Evolutionary conservation across 2,888 invertebrate species (phyloP).

Genomic region (Syrista parreyssii): DNA sequence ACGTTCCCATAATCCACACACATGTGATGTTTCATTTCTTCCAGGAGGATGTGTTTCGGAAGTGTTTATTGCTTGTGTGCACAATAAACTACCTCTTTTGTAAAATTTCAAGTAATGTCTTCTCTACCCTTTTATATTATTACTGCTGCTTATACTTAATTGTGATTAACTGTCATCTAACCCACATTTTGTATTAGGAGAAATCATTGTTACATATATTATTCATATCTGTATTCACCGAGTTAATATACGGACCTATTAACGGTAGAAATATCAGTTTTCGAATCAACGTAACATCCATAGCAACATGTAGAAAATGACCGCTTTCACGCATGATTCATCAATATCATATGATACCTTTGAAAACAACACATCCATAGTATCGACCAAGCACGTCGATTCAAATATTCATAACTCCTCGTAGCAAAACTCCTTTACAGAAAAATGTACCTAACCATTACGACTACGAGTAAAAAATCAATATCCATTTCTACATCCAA

Average conservation of each 20-base stretch:
- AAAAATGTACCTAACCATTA: not conserved
- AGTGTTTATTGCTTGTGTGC: too few species aligned
- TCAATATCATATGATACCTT: not conserved
- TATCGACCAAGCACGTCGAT: not conserved
- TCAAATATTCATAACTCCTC: not conserved
- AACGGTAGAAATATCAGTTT: not conserved
- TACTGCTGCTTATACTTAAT: too few species aligned
- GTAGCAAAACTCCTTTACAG: not conserved
- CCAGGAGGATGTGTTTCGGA: too few species aligned
- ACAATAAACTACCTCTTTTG: too few species aligned
- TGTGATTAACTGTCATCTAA: not conserved
- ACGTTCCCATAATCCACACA: too few species aligned
- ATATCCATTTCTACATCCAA: not conserved
- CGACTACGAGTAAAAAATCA: not conserved
- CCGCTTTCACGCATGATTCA: not conserved
- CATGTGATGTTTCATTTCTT: too few species aligned
- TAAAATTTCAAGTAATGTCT: too few species aligned
- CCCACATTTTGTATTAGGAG: not conserved
- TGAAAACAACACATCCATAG: not conserved
- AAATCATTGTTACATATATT: not conserved
- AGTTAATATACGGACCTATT: not conserved
- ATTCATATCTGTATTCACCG: too few species aligned
- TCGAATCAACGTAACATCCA: not conserved
- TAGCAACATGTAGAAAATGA: not conserved
- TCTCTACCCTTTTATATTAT: too few species aligned